Conservation (phyloP, 2,888 invertebrate genomes). For the Phortica magna region DNA sequence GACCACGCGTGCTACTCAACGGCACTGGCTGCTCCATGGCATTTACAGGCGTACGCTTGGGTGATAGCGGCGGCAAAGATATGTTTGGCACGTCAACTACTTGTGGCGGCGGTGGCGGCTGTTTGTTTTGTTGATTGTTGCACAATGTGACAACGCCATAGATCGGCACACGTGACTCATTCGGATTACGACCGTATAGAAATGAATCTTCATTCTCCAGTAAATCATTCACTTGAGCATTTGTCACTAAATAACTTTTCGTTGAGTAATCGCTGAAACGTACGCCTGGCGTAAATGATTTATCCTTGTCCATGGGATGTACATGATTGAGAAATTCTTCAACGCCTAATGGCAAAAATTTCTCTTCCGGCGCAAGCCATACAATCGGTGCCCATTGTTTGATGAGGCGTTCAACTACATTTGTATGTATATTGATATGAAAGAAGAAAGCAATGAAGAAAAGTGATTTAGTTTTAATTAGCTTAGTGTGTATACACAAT, state of each 20-base stretch:
- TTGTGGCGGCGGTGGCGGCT: slow-evolving; percentile 12
- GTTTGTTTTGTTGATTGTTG: slow-evolving; percentile 40
- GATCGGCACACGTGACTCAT: slow-evolving; percentile 79
- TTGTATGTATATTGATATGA: slow-evolving; percentile 18
- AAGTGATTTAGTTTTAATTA: slow-evolving; percentile 23
- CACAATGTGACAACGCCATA: slow-evolving; percentile 82
- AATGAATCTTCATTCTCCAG: slow-evolving; percentile 79
- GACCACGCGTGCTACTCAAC: slow-evolving; percentile 64
- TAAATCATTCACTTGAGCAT: slow-evolving; percentile 76
- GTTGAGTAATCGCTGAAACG: slow-evolving; percentile 75
- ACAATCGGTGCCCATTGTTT: slow-evolving; percentile 83
- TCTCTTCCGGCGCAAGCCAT: slow-evolving; percentile 83
- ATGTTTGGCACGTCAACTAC: neutral
- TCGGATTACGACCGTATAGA: slow-evolving; percentile 81
- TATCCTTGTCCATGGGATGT: slow-evolving; percentile 75
- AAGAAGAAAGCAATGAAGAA: slow-evolving; percentile 13
- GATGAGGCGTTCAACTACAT: slow-evolving; percentile 78
- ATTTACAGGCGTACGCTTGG: slow-evolving; percentile 32
- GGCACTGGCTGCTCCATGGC: slow-evolving; percentile 20
- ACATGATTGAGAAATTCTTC: slow-evolving; percentile 82
- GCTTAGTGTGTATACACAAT: neutral
- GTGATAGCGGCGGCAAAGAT: neutral
- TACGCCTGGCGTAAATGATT: slow-evolving; percentile 63
- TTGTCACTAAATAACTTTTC: slow-evolving; percentile 79
- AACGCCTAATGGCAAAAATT: slow-evolving; percentile 82